Evolutionary conservation across 2,113 vertebrate genomes (phyloP).

Genomic region (Rhombomys opimus): DNA sequence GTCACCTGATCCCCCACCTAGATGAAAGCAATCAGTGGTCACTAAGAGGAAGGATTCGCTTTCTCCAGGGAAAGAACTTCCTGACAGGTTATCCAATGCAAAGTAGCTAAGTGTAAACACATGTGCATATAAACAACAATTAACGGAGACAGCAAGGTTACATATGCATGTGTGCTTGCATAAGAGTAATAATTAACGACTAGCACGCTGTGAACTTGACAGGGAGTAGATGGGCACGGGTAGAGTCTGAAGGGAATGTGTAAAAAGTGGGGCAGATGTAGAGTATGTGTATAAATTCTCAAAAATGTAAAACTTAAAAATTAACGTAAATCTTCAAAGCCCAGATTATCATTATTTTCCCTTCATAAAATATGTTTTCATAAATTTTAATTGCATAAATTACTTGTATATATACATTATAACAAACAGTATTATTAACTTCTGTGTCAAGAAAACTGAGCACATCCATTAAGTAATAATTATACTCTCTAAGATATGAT

Average conservation of each 20-base stretch:
- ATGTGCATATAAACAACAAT: background rate
- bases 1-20: background rate
- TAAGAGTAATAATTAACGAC: background rate
- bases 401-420: background rate
- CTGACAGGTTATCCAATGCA: background rate
- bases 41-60: background rate
- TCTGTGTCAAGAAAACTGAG: background rate
- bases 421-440: background rate
- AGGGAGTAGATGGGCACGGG: background rate
- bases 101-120: background rate
- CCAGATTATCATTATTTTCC: background rate
- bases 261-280: background rate
- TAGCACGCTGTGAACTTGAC: background rate
- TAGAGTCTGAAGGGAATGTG: background rate
- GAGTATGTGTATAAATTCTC: background rate
- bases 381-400: background rate
- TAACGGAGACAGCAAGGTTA: background rate
- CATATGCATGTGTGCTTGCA: background rate
- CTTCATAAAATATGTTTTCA: background rate
- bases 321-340: background rate
- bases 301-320: background rate
- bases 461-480: background rate
- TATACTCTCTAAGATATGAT: background rate
- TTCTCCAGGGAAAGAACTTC: background rate
- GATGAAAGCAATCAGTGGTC: background rate